Percentiles rank a stretch among this genome's conserved stretches.
phyloP scores from a whole-genome alignment of 2,113 vertebrate species.

The Sinocyclocheilus maitianheensis region DNA sequence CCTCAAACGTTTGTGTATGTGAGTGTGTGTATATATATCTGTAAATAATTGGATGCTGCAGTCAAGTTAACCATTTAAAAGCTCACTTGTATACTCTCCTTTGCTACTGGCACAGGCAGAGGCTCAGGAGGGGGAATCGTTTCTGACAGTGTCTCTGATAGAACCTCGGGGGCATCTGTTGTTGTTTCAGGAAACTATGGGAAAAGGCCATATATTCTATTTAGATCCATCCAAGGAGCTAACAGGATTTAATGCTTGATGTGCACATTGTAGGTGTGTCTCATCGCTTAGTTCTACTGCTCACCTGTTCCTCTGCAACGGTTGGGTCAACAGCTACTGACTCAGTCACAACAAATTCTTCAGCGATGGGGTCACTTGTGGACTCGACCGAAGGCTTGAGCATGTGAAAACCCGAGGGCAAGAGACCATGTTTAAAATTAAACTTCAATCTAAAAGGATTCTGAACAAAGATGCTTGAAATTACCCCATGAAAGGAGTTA shows the following conservation, averaged over 20 bases:
- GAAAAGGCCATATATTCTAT: background rate
- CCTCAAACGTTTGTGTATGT: background rate
- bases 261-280: constrained; percentile 17
- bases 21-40: background rate
- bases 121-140: constrained; percentile 13
- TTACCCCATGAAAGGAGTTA: background rate
- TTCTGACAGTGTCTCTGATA: constrained; percentile 30
- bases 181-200: constrained; percentile 24
- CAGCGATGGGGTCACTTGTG: constrained; percentile 24
- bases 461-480: background rate
- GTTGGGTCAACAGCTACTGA: constrained; percentile 29
- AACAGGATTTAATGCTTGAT: constrained; percentile 3
- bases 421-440: constrained; percentile 16
- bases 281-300: no score
- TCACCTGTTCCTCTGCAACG: constrained; percentile 34
- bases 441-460: constrained; percentile 34
- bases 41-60: background rate
- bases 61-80: background rate
- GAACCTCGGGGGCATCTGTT: constrained; percentile 15
- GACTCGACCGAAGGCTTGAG: constrained; percentile 11
- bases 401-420: constrained; percentile 27
- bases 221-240: background rate
- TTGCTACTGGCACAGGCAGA: constrained; percentile 1
- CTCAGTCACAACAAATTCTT: constrained; percentile 32
- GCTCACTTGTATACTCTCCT: constrained; percentile 28